A percentile compares a stretch with the other conserved stretches of the same genome.
phyloP scores from a whole-genome alignment of 2,888 invertebrate genomes.

The Spilarctia lutea region DNA sequence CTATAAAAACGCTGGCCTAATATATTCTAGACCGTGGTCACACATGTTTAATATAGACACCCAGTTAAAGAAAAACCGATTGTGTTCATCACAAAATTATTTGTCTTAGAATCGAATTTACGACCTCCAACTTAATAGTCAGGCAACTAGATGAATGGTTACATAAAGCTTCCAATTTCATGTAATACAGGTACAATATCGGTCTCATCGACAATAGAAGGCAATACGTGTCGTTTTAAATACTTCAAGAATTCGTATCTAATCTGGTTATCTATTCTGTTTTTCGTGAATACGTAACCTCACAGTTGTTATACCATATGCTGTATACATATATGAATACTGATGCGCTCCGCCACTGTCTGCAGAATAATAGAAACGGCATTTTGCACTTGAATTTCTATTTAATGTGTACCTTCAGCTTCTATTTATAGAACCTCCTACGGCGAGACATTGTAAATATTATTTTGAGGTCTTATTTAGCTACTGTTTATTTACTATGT shows the following conservation, averaged over 20 bases:
- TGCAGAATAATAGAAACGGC: not conserved
- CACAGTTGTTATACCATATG: not conserved
- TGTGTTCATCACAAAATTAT: too few species aligned
- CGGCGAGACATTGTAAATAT: not conserved
- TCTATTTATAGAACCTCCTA: not conserved
- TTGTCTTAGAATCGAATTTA: too few species aligned
- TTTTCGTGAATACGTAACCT: not conserved
- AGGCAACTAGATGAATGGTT: too few species aligned
- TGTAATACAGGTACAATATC: not conserved
- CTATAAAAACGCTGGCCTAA: too few species aligned
- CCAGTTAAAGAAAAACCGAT: too few species aligned
- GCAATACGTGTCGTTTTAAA: not conserved
- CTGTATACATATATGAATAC: not conserved
- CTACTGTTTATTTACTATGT: not conserved
- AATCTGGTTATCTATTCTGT: not conserved
- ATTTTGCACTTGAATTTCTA: slow-evolving; percentile 3
- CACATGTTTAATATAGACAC: too few species aligned
- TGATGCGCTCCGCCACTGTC: not conserved
- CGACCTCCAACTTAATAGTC: too few species aligned
- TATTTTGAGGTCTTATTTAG: not conserved
- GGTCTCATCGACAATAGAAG: not conserved
- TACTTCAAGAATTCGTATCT: not conserved
- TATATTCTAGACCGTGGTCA: too few species aligned
- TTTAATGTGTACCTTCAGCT: not conserved
- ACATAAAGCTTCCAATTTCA: too few species aligned